Conservation (phyloP, 2,113 vertebrate genomes). For the Forbesichthys papilliferus region DNA sequence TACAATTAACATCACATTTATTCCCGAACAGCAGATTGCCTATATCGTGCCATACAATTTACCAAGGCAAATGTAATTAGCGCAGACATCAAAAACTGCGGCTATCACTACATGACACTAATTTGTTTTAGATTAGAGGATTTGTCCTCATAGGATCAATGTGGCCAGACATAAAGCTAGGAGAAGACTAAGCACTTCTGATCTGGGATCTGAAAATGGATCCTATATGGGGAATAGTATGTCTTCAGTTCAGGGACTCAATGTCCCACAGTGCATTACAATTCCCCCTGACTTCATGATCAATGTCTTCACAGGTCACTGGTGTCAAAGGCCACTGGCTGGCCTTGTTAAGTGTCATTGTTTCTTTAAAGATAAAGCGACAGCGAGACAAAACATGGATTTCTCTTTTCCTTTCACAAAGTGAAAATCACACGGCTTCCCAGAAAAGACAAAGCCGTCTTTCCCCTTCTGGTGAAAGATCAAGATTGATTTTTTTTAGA, state of each 20-base stretch:
- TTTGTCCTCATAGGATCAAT: constrained; percentile 16
- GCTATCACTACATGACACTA: constrained; percentile 32
- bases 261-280: constrained; percentile 52
- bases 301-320: constrained; percentile 27
- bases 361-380: constrained; percentile 43
- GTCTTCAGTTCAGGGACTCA: constrained; percentile 26
- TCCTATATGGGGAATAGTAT: background rate
- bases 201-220: background rate
- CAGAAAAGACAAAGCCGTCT: constrained; percentile 61
- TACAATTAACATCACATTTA: constrained; percentile 60
- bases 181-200: background rate
- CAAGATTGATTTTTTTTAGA: constrained; percentile 54
- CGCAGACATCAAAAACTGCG: constrained; percentile 11
- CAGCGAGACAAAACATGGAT: constrained; percentile 60
- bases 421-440: constrained; percentile 29
- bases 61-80: constrained; percentile 48
- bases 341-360: constrained; percentile 56
- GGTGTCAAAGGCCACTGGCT: constrained; percentile 53
- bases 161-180: constrained; percentile 12
- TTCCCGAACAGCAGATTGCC: constrained; percentile 37
- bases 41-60: constrained; percentile 48
- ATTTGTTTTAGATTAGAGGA: constrained; percentile 38
- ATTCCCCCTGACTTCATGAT: constrained; percentile 35
- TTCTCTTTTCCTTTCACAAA: constrained; percentile 15
- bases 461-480: constrained; percentile 37